A percentile compares a stretch with the other conserved stretches of the same genome.
Conservation (phyloP, 92 coral and sea anemone genomes). For the Heliopora coerulea region DNA sequence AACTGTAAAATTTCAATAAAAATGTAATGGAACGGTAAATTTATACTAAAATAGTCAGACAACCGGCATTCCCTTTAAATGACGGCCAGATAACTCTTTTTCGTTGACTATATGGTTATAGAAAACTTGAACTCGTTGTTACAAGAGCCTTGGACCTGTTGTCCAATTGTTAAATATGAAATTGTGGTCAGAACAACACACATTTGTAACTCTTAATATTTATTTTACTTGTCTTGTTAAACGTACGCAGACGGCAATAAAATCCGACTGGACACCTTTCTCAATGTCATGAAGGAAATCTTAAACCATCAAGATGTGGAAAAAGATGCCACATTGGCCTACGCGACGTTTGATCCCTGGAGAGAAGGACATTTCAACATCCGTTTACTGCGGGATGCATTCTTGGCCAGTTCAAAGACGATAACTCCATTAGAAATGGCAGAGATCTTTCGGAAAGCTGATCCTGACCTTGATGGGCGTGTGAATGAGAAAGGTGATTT, state of each 20-base stretch:
- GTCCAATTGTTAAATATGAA: no score
- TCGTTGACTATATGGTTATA: no score
- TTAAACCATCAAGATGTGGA: constrained; percentile 19
- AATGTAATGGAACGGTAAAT: no score
- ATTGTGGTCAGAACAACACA: no score
- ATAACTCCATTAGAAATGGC: constrained; percentile 29
- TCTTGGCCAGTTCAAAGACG: constrained; percentile 2
- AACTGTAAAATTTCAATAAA: no score
- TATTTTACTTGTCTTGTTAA: neutral
- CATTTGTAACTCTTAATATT: no score
- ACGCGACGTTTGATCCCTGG: constrained; percentile 32
- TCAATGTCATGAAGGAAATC: constrained; percentile 8
- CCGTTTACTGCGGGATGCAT: constrained; percentile 17
- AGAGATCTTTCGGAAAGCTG: constrained; percentile 37
- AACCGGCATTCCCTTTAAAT: no score
- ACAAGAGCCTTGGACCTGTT: no score
- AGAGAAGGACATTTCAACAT: constrained; percentile 23
- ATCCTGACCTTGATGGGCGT: constrained; percentile 31
- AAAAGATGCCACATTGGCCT: constrained; percentile 25
- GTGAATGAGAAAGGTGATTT: constrained; percentile 22
- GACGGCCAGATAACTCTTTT: no score
- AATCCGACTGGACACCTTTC: constrained; percentile 19
- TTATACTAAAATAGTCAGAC: no score
- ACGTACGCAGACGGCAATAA: constrained; percentile 26
- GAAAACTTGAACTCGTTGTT: no score